phyloP scores from a whole-genome alignment of 2,888 invertebrate species.

The Dolichomitus sp. region DNA sequence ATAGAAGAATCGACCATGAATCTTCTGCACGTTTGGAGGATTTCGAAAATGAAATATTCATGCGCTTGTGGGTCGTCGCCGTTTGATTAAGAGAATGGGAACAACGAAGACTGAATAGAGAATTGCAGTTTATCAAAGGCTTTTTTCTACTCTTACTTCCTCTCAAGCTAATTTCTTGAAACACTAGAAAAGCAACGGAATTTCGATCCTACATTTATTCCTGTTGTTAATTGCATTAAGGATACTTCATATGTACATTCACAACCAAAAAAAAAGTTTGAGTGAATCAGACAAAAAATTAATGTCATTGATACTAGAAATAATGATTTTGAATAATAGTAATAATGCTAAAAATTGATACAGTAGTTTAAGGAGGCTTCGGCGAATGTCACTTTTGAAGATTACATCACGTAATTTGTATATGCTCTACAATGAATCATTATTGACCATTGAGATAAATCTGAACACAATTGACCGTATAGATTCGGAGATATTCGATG shows the following conservation, averaged over 20 bases:
- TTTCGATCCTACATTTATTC: neutral
- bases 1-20: neutral
- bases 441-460: too few relatives aligned
- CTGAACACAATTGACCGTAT: too few relatives aligned
- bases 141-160: neutral
- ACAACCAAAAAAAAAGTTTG: too few relatives aligned
- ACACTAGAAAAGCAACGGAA: neutral
- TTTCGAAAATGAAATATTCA: conserved; percentile 13
- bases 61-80: neutral
- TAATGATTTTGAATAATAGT: too few relatives aligned
- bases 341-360: too few relatives aligned
- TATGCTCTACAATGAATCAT: too few relatives aligned
- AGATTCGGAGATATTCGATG: too few relatives aligned
- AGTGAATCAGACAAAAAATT: too few relatives aligned
- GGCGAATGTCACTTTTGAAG: too few relatives aligned
- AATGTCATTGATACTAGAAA: too few relatives aligned
- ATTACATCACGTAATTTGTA: too few relatives aligned
- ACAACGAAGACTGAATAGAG: neutral
- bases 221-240: neutral
- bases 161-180: neutral
- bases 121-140: neutral
- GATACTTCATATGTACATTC: neutral
- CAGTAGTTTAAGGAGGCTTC: too few relatives aligned
- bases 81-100: neutral
- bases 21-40: conserved; percentile 1